Percentiles rank a stretch among this genome's conserved stretches.
phyloP scores from a whole-genome alignment of 1,140 invertebrate species.

The Cyphomyrmex costatus region DNA sequence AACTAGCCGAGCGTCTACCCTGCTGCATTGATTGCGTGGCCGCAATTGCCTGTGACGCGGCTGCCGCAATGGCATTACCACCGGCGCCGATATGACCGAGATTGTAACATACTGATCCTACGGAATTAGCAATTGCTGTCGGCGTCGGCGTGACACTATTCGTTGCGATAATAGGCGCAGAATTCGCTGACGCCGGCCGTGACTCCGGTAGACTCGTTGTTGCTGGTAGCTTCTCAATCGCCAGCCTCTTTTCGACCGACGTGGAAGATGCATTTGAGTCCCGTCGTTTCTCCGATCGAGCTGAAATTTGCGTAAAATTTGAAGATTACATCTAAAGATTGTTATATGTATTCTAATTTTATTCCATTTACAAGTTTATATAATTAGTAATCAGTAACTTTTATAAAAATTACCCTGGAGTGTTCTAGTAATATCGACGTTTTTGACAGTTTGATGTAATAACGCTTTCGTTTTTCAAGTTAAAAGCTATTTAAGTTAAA shows the following conservation, averaged over 20 bases:
- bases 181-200: slow-evolving; percentile 84
- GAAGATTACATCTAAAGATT: neutral
- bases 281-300: slow-evolving; percentile 84
- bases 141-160: slow-evolving; percentile 79
- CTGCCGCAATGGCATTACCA: slow-evolving; percentile 96
- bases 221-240: slow-evolving; percentile 82
- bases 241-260: slow-evolving; percentile 84
- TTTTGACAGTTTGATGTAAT: neutral
- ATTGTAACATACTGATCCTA: slow-evolving; percentile 88
- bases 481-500: neutral
- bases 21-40: slow-evolving; percentile 99
- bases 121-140: slow-evolving; percentile 84
- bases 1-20: slow-evolving; percentile 95
- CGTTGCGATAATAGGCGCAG: slow-evolving; percentile 81
- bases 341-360: neutral
- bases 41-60: slow-evolving; percentile 98
- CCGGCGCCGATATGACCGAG: slow-evolving; percentile 92
- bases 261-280: slow-evolving; percentile 85
- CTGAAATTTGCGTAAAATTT: slow-evolving; percentile 69
- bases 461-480: neutral
- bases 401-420: neutral
- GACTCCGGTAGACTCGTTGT: slow-evolving; percentile 83
- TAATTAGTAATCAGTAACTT: neutral
- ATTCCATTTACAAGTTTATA: neutral
- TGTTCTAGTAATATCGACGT: neutral